Evolutionary conservation across 2,113 vertebrate species (phyloP).

Genomic region (Vanacampus margaritifer): DNA sequence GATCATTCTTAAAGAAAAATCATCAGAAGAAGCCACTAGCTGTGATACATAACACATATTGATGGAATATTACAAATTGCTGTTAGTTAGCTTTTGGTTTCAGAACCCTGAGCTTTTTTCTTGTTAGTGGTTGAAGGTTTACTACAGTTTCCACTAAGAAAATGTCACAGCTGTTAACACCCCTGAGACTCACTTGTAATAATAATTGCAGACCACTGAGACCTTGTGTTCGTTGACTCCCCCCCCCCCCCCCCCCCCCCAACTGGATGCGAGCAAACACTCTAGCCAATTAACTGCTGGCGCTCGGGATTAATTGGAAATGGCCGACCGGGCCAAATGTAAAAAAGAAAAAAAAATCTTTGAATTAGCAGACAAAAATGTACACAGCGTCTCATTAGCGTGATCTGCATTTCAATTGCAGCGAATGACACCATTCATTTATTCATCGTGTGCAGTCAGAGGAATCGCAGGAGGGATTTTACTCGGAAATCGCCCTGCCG

Average conservation of each 20-base stretch:
- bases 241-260: too few species aligned
- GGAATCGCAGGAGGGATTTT: background rate
- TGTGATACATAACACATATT: too few species aligned
- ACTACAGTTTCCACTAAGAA: too few species aligned
- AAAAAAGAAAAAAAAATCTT: constrained; percentile 9
- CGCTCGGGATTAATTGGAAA: constrained; percentile 46
- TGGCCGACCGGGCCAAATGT: constrained; percentile 34
- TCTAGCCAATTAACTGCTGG: constrained; percentile 40
- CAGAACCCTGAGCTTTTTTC: too few species aligned
- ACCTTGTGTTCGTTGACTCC: background rate
- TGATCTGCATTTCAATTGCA: constrained; percentile 46
- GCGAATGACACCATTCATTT: constrained; percentile 54
- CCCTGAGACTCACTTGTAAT: background rate
- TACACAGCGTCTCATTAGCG: constrained; percentile 49
- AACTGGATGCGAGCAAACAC: background rate
- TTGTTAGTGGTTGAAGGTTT: too few species aligned
- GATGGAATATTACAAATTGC: too few species aligned
- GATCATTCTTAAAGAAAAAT: too few species aligned
- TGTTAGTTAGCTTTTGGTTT: too few species aligned
- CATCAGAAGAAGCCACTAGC: too few species aligned
- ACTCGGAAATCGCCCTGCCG: background rate
- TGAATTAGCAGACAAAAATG: constrained; percentile 21
- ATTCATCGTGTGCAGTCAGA: background rate
- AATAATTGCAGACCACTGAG: background rate
- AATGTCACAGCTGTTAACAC: background rate